Evolutionary conservation across 2,113 vertebrate genomes (phyloP), one percentile per base, ranked within the genome.

Genomic region (Cynocephalus volans): DNA sequence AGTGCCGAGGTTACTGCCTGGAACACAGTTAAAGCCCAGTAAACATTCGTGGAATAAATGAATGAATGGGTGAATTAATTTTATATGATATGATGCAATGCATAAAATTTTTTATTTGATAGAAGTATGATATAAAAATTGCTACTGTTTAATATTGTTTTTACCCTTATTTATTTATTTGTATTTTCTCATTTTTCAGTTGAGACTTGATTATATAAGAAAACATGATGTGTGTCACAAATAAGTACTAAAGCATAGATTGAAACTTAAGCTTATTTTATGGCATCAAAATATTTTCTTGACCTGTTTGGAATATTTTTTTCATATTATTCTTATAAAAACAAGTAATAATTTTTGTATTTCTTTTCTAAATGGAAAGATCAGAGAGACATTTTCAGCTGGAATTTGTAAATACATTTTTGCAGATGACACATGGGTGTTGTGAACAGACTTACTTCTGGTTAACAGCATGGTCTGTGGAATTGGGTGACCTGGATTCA

Each of bases 251-350:
- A 70, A 36, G 73, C 48, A 1, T 17, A 73, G 45, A 79, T 62
- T 76, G 56, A 83, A 73, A 65, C 65, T 70, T 90, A 88, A 60
- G 3, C 86, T 85, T 64, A 83, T 54, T 67, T 76, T 80, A 73
- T 82, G 56, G 56, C 54, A 58, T 69, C 23, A 90, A 62, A 96
- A 87, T 48, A 23, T 8, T 72, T 64, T 83, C 13, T 18, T 65
- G 70, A 26, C 9, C 41, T 73, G 12, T 69, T 96, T 93, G 36
- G 54, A 58, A 82, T 85, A n/a, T 45, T 80, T 92, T 70, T 81
- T 97, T 76, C 15, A 24, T 86, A 65, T 72, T 82, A 90, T 79
- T 72, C 41, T 45, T 83, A 77, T 50, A 50, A 80, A 91, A 92
- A 89, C 36, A 36, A 50, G n/a, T 54, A 31, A 24, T 88, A 77